Base-by-base conservation (phyloP, 2,113 vertebrate genomes). In the Eupsittula cactorum region DNA sequence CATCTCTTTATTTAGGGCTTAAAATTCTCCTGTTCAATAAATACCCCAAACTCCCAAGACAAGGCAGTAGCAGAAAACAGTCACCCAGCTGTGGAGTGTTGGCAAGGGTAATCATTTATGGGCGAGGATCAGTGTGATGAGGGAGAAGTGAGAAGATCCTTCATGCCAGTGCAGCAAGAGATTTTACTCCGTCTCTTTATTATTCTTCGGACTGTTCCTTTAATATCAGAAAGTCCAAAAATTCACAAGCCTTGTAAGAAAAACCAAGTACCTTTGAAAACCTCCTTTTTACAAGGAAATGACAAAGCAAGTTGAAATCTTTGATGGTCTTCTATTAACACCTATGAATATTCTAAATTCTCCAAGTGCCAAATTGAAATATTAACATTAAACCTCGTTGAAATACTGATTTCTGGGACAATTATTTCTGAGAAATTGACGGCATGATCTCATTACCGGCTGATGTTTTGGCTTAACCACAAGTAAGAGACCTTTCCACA, bases 401-500 rank as follows among this genome's bases (percentile, higher is more conserved):
- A 64, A 95, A 91, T 24, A 42, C 23, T 79, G 86, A 53, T n/a
- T 92, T 93, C 50, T 7, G 39, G 39, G 74, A 73, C 80, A 96
- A 29, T 74, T 13, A 42, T 52, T 86, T 50, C 69, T 52, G 69
- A 92, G 80, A 68, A 81, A 87, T 84, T 77, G 79, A 67, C 37
- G 55, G 47, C 64, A 41, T 31, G 35, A 17, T 53, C 47, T 85
- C 69, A 89, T 79, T 84, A 44, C 55, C 71, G 50, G 60, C 75
- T 86, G 35, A 78, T 84, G 71, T 9, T 91, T 77, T 92, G 78
- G 28, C 42, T 82, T 79, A 88, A 68, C 85, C 82, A 80, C 89
- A 78, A 88, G 33, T n/a, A 70, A 85, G n/a, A 81, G 82, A 92
- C 62, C 33, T 95, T 96, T 90, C 67, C 65, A 78, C 57, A 76